Evolutionary conservation across 2,888 invertebrate species (phyloP).

Genomic region (Noctua pronuba): DNA sequence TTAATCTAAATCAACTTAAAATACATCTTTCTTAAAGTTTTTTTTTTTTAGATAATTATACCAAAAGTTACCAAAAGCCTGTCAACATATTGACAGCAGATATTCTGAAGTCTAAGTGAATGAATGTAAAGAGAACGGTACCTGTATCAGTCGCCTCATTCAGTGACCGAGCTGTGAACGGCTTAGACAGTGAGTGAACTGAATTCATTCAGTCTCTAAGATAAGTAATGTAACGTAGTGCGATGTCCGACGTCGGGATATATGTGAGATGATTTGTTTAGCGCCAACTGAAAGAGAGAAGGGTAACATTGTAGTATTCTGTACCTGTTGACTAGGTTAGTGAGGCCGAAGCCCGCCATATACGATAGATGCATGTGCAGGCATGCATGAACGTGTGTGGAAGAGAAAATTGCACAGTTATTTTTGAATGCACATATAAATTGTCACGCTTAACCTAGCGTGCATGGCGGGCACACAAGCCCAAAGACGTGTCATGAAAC

Average conservation of each 20-base stretch:
- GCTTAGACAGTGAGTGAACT: constrained; percentile 51
- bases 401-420: background rate
- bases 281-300: constrained; percentile 59
- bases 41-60: background rate
- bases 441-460: no score
- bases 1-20: constrained; percentile 6
- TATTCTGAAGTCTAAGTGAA: background rate
- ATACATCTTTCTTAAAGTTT: background rate
- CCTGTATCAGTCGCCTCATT: constrained; percentile 56
- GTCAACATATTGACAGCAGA: background rate
- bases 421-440: background rate
- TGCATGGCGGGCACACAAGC: no score
- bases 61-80: constrained; percentile 3
- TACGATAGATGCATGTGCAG: no score
- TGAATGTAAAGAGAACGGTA: constrained; percentile 24
- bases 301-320: background rate
- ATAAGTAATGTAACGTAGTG: constrained; percentile 59
- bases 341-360: background rate
- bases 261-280: constrained; percentile 36
- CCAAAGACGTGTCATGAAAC: no score
- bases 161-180: constrained; percentile 35
- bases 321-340: background rate
- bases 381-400: background rate
- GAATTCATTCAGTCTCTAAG: constrained; percentile 50
- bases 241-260: constrained; percentile 59